Evolutionary conservation across 2,888 invertebrate genomes (phyloP), one percentile per base, ranked within the genome.

Genomic region (Calephelis perditalis): DNA sequence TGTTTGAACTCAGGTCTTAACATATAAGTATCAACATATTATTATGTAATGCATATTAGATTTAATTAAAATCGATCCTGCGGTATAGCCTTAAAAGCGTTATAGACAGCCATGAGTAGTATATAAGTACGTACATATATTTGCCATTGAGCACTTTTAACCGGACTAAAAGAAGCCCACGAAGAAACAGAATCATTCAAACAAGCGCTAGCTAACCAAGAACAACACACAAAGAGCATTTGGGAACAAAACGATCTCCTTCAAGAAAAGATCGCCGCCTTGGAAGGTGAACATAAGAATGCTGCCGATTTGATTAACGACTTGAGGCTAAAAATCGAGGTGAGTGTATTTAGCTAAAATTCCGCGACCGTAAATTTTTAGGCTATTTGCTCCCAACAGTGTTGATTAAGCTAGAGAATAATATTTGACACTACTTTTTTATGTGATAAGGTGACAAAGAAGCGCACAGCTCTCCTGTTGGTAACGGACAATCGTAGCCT

Each of bases 191-290:
- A 65, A 2, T 63, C 72, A n/a, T 65, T 77, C 44, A 78, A 75
- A 40, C 65, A 69, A 60, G 78, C 72, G 1, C 61, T 80, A 7
- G 56, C 63, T 12, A 74, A 77, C 61, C 76, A 78, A 61, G 76
- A 78, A 15, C 64, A 68, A 40, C 75, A 71, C 56, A 74, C 72
- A 7, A 69, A 70, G 55, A 69, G 64, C 5, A 61, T 78, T 9
- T 67, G 70, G 61, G 71, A 73, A 2, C 71, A 75, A 44, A 75
- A 74, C 40, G 71, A 63, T 26, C 60, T 63, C 12, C 68, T 77
- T 12, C 70, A 76, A 59, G 75, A 74, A 35, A 73, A 72, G 58
- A 61, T 77, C 11, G 67, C 71, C 0, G 62, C 62, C 1, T 57
- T 72, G 43, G 75, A 76, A 49, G 73, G 72, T 7, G 68, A 70